These are phyloP conservation scores for Uloborus plumipes DNA, from an alignment of 2,888 invertebrate genomes.

Conservation along the genomic window DNA sequence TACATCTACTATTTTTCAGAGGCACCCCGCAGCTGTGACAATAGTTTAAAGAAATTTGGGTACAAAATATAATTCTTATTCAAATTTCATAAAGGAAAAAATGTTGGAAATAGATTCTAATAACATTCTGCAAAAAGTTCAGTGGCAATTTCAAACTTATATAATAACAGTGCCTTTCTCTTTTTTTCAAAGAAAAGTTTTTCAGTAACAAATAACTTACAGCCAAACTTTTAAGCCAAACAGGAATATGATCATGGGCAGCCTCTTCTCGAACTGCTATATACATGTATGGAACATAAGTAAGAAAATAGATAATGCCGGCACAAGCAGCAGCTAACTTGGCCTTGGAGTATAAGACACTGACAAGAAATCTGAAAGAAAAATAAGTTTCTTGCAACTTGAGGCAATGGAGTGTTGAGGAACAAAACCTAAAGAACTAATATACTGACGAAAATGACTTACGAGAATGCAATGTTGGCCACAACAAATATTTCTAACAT, in stretches of 20 bases:
- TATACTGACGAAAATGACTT: constrained; percentile 67
- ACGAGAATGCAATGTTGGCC: constrained; percentile 70
- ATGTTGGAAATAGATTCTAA: too few relatives aligned
- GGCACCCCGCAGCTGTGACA: too few relatives aligned
- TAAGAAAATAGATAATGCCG: constrained; percentile 73
- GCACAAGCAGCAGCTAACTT: constrained; percentile 76
- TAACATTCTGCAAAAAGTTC: too few relatives aligned
- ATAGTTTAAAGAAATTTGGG: too few relatives aligned
- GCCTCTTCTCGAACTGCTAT: constrained; percentile 71
- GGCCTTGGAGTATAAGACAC: constrained; percentile 76
- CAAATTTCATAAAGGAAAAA: too few relatives aligned
- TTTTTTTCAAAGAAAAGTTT: too few relatives aligned
- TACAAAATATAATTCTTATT: too few relatives aligned
- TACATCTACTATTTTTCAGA: too few relatives aligned
- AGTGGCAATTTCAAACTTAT: too few relatives aligned
- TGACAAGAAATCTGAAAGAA: constrained; percentile 73
- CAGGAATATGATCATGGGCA: constrained; percentile 67
- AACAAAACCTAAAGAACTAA: not conserved
- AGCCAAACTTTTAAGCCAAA: constrained; percentile 66
- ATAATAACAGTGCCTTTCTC: too few relatives aligned
- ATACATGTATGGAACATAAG: constrained; percentile 73
- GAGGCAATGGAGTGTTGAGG: too few relatives aligned
- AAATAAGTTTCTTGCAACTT: not conserved
- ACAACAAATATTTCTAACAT: constrained; percentile 66
- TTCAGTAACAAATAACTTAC: constrained; percentile 32